Percentiles rank a stretch among this genome's conserved stretches.
Conservation (phyloP, 2,797 vertebrate genomes). For the Gephyroberyx darwinii region DNA sequence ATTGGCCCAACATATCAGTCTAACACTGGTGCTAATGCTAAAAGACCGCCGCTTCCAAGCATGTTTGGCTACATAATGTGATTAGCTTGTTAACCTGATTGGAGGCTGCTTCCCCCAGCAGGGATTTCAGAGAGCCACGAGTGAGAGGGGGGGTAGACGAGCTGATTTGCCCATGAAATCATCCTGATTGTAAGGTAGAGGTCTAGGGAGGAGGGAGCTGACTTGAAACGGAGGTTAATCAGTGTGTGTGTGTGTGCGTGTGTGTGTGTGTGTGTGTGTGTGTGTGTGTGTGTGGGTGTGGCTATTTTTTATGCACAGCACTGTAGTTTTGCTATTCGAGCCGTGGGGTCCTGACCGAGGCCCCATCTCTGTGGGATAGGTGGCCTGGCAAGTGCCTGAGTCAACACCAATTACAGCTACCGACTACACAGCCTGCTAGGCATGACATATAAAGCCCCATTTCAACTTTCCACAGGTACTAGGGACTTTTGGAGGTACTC, state of each 20-base stretch:
- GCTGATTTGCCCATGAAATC: conserved; percentile 60
- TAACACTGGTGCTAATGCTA: too few relatives aligned
- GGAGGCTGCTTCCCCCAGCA: neutral
- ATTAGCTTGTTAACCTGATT: conserved; percentile 41
- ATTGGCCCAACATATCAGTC: too few relatives aligned
- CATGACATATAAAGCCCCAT: conserved; percentile 4
- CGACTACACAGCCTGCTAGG: conserved; percentile 15
- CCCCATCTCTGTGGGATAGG: conserved; percentile 25
- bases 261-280: conserved; percentile 6
- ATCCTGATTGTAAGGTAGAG: conserved; percentile 44
- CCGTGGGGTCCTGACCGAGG: conserved; percentile 23
- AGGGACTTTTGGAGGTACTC: too few relatives aligned
- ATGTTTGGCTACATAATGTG: conserved; percentile 47
- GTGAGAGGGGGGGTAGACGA: conserved; percentile 49
- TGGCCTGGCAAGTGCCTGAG: conserved; percentile 68
- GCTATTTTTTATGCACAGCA: neutral
- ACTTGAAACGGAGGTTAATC: neutral
- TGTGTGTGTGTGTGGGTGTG: neutral
- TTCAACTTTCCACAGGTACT: too few relatives aligned
- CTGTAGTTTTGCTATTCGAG: neutral
- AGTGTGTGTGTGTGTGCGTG: conserved; percentile 8
- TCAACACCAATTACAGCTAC: conserved; percentile 68
- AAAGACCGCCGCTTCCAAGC: too few relatives aligned
- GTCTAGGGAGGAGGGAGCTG: neutral
- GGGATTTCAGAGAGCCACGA: conserved; percentile 43